phyloP scores from a whole-genome alignment of 2,888 invertebrate genomes.

The Tuberolachnus salignus region DNA sequence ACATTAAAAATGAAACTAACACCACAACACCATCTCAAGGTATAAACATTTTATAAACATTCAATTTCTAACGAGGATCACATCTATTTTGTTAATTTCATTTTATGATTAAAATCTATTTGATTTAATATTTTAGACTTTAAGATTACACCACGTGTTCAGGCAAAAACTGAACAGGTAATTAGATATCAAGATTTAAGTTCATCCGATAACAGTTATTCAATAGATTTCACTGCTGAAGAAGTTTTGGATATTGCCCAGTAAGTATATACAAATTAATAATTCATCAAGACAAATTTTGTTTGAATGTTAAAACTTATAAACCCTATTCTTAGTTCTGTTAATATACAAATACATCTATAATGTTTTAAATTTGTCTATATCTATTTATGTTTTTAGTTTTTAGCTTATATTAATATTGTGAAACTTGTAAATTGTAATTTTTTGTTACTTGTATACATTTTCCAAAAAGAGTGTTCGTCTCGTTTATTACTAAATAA shows the following conservation, averaged over 20 bases:
- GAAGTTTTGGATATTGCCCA: constrained; percentile 29
- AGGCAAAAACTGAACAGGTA: constrained; percentile 31
- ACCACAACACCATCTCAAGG: constrained; percentile 44
- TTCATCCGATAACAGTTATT: constrained; percentile 21
- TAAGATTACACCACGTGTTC: constrained; percentile 18
- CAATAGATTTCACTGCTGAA: constrained; percentile 33
- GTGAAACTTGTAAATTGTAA: too few species aligned
- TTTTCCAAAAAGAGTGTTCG: too few species aligned
- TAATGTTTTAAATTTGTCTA: too few species aligned
- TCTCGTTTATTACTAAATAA: too few species aligned
- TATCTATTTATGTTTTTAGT: too few species aligned
- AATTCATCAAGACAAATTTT: background rate
- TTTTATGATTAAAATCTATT: too few species aligned
- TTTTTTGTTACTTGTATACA: too few species aligned
- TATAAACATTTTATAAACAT: constrained; percentile 3
- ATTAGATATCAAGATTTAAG: constrained; percentile 42
- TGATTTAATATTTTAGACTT: constrained; percentile 17
- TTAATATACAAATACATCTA: too few species aligned
- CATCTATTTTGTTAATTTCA: too few species aligned
- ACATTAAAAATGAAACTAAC: constrained; percentile 54
- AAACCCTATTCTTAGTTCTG: too few species aligned
- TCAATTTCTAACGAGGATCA: background rate
- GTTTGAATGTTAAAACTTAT: background rate
- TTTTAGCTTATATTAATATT: too few species aligned
- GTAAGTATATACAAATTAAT: constrained; percentile 16